phyloP scores from a whole-genome alignment of 2,888 invertebrate species.

The Gibbula magus region DNA sequence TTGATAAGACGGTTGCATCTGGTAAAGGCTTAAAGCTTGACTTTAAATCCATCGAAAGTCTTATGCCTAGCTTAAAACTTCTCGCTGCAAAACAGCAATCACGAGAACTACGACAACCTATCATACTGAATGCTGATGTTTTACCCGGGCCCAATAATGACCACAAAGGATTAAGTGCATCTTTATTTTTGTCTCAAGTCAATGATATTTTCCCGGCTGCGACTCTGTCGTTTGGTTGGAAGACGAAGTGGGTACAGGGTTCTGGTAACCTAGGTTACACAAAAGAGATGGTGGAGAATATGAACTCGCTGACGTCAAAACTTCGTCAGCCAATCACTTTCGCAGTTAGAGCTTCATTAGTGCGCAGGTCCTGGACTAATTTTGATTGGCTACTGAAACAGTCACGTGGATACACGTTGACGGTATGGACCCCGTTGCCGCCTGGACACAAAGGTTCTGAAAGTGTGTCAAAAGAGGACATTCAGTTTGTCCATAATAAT shows the following conservation, averaged over 20 bases:
- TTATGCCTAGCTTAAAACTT: slow-evolving; percentile 68
- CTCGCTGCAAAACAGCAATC: slow-evolving; percentile 43
- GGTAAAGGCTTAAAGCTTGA: slow-evolving; percentile 85
- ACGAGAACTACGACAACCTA: slow-evolving; percentile 76
- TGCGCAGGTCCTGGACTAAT: slow-evolving; percentile 81
- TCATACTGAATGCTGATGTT: slow-evolving; percentile 94
- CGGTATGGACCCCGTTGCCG: slow-evolving; percentile 83
- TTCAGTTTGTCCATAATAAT: slow-evolving; percentile 82
- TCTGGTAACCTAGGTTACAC: slow-evolving; percentile 69
- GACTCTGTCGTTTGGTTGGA: slow-evolving; percentile 90
- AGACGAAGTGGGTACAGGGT: slow-evolving; percentile 82
- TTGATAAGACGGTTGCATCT: slow-evolving; percentile 79
- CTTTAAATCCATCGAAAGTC: slow-evolving; percentile 87
- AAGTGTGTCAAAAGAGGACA: slow-evolving; percentile 81
- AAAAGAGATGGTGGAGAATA: slow-evolving; percentile 79
- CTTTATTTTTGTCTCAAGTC: slow-evolving; percentile 80
- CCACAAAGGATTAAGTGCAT: slow-evolving; percentile 80
- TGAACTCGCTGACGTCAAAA: slow-evolving; percentile 65
- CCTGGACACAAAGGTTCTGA: slow-evolving; percentile 76
- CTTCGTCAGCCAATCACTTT: slow-evolving; percentile 86
- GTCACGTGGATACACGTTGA: slow-evolving; percentile 81
- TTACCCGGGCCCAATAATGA: slow-evolving; percentile 83
- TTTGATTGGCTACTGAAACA: slow-evolving; percentile 80
- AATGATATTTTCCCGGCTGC: slow-evolving; percentile 80
- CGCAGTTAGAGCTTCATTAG: slow-evolving; percentile 84